These are phyloP conservation scores for Gandaritis pyraliata DNA, from an alignment of 2,888 invertebrate species.

Conservation along the genomic window DNA sequence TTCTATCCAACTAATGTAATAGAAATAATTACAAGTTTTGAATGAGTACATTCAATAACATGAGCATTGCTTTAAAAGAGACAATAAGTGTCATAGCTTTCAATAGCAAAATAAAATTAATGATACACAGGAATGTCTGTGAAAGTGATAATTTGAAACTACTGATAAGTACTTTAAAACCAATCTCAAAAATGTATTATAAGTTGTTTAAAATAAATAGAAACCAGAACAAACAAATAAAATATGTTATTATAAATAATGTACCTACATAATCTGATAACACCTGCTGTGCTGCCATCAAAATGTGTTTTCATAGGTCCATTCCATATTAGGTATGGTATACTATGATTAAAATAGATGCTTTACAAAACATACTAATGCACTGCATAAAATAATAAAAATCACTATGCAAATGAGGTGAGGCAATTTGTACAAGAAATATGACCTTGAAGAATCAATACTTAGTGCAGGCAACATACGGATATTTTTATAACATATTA, in stretches of 20 bases:
- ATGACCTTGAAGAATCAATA: not conserved
- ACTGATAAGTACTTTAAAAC: conserved; percentile 15
- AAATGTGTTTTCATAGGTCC: not conserved
- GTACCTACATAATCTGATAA: no score
- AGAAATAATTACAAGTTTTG: conserved; percentile 11
- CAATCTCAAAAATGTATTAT: not conserved
- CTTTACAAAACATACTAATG: not conserved
- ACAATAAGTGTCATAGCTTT: conserved; percentile 23
- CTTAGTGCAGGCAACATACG: no score
- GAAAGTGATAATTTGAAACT: conserved; percentile 21
- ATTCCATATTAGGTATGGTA: no score
- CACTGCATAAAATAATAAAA: not conserved
- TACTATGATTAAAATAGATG: not conserved
- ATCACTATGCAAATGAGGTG: not conserved
- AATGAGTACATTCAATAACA: conserved; percentile 47
- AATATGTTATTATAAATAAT: not conserved
- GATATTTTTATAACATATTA: no score
- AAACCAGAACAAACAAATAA: not conserved
- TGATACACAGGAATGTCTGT: conserved; percentile 44
- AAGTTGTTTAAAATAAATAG: not conserved
- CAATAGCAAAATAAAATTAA: conserved; percentile 21
- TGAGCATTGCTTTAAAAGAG: conserved; percentile 35
- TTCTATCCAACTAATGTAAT: conserved; percentile 35
- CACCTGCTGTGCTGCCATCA: not conserved
- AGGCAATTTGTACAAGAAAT: not conserved